phyloP scores from a whole-genome alignment of 30 jellyfish, hydroid and myxozoan genomes.

The Nemopilema nomurai region DNA sequence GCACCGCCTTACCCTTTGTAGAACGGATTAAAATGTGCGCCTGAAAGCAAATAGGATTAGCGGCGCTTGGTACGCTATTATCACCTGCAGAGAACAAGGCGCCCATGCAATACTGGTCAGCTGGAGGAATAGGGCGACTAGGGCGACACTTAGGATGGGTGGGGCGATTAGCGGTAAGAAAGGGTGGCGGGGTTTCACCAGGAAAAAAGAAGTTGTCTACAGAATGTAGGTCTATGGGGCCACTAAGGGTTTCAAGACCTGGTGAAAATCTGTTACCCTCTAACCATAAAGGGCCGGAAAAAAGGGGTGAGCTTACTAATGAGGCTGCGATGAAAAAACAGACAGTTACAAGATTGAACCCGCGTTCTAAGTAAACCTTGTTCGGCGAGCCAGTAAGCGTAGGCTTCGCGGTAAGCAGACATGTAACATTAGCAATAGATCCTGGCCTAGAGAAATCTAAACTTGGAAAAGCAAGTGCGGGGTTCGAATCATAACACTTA shows the following conservation, averaged over 20 bases:
- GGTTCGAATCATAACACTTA: constrained; percentile 39
- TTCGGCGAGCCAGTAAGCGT: not conserved
- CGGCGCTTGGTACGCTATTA: not conserved
- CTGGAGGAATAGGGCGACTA: constrained; percentile 45
- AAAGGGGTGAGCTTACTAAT: constrained; percentile 8
- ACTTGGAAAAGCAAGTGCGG: constrained; percentile 13
- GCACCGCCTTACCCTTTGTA: not conserved
- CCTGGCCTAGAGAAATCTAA: constrained; percentile 10
- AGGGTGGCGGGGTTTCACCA: constrained; percentile 15
- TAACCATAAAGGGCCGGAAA: constrained; percentile 29
- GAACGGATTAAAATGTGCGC: not conserved
- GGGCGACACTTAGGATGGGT: constrained; percentile 16
- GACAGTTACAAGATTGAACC: constrained; percentile 27
- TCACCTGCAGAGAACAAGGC: not conserved
- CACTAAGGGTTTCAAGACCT: constrained; percentile 41
- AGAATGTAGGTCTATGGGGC: constrained; percentile 5
- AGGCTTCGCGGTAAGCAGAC: constrained; percentile 30
- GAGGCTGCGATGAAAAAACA: constrained; percentile 12
- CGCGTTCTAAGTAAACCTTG: not conserved
- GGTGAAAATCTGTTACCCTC: constrained; percentile 47
- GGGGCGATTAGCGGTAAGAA: not conserved
- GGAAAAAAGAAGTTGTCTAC: not conserved
- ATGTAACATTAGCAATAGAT: constrained; percentile 48
- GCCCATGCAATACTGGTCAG: not conserved
- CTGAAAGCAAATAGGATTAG: not conserved